Percentiles rank a stretch among this genome's conserved stretches.
phyloP scores from a whole-genome alignment of 2,113 vertebrate species.

The Phyllostomus discolor region DNA sequence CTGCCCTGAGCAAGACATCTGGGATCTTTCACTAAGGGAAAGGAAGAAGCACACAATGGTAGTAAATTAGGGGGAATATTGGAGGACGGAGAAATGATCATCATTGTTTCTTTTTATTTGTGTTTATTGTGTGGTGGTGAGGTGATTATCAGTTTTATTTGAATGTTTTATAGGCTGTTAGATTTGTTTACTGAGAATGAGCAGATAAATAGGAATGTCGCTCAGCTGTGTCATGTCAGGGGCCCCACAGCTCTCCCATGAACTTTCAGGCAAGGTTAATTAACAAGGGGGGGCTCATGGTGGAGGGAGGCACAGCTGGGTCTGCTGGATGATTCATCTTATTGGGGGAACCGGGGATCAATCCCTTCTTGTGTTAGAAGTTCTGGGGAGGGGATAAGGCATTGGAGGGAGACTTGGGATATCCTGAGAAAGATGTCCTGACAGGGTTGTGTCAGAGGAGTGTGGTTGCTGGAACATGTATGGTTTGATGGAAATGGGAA shows the following conservation, averaged over 20 bases:
- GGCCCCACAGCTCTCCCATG: slow-evolving; percentile 25
- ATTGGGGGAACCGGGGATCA: background rate
- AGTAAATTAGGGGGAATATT: slow-evolving; percentile 48
- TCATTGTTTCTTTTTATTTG: slow-evolving; percentile 57
- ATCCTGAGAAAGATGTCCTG: background rate
- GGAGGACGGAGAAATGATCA: slow-evolving; percentile 56
- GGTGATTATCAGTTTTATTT: slow-evolving; percentile 66
- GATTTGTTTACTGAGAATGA: slow-evolving; percentile 69
- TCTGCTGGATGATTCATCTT: background rate
- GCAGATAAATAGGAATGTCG: slow-evolving; percentile 36
- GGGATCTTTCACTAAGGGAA: slow-evolving; percentile 28
- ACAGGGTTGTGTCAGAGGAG: background rate
- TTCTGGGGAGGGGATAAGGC: background rate
- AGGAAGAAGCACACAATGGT: background rate
- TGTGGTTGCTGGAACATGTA: background rate
- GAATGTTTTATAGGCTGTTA: slow-evolving; percentile 62
- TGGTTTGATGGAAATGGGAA: background rate
- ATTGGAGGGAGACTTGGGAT: background rate
- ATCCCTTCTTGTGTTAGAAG: background rate
- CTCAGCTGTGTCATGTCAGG: slow-evolving; percentile 44
- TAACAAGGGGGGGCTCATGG: background rate
- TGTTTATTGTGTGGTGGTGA: slow-evolving; percentile 60
- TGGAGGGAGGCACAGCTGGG: background rate
- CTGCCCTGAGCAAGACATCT: background rate
- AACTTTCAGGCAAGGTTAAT: slow-evolving; percentile 55